Percentiles rank a stretch among this genome's conserved stretches.
phyloP scores from a whole-genome alignment of 2,888 invertebrate species.

The Cosmorhoe ocellata region DNA sequence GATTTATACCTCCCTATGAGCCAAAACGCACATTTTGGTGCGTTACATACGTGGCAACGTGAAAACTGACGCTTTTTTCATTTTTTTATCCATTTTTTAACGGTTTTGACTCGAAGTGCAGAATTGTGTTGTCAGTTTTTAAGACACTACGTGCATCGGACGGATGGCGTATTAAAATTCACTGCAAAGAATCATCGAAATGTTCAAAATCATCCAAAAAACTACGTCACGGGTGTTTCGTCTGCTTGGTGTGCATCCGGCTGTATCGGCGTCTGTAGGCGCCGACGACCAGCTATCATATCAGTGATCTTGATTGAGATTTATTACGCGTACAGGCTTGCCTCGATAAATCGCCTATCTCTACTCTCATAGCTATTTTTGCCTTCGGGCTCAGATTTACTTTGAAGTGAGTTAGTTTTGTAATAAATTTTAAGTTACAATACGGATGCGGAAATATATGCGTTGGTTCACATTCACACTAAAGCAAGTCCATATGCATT shows the following conservation, averaged over 20 bases:
- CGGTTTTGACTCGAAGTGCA: too few relatives aligned
- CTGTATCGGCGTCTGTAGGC: constrained; percentile 43
- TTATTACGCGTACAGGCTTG: constrained; percentile 68
- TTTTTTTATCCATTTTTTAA: too few relatives aligned
- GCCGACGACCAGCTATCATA: constrained; percentile 58
- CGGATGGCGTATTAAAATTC: too few relatives aligned
- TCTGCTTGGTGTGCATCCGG: constrained; percentile 8
- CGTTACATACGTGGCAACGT: too few relatives aligned
- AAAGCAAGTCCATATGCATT: too few relatives aligned
- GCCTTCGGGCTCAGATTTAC: constrained; percentile 17
- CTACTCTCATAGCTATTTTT: constrained; percentile 16
- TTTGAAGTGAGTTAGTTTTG: constrained; percentile 10
- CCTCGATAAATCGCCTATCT: constrained; percentile 37
- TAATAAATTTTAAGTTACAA: constrained; percentile 14
- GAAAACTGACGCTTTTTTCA: too few relatives aligned
- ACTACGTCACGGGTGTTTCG: constrained; percentile 9
- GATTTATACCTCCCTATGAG: too few relatives aligned
- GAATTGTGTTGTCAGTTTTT: too few relatives aligned
- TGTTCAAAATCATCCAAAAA: too few relatives aligned
- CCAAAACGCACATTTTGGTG: too few relatives aligned
- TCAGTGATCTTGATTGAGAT: constrained; percentile 77
- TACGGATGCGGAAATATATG: constrained; percentile 6
- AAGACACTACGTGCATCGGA: too few relatives aligned
- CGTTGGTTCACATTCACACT: neutral
- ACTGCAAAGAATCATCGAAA: too few relatives aligned